Conservation (phyloP, 2,888 invertebrate genomes). For the Rotaria sp. region DNA sequence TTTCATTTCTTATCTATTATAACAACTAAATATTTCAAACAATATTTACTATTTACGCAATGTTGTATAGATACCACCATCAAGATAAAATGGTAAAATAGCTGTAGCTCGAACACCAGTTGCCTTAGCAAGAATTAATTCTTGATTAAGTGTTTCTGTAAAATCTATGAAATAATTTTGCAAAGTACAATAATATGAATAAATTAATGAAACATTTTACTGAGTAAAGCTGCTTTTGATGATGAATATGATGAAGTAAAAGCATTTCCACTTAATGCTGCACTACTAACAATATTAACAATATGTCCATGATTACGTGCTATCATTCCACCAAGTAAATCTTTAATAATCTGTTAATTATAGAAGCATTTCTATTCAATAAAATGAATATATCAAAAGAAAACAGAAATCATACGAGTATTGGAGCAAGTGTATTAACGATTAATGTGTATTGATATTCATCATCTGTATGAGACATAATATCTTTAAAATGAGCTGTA, state of each 20-base stretch:
- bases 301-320: slow-evolving; percentile 7
- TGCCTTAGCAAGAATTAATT: background rate
- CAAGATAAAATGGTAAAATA: slow-evolving; percentile 11
- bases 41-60: background rate
- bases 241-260: background rate
- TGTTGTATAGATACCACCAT: background rate
- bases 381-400: background rate
- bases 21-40: background rate
- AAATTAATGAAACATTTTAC: background rate
- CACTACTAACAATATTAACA: background rate
- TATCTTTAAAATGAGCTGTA: background rate
- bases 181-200: background rate
- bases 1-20: too few species aligned
- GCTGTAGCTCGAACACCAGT: background rate
- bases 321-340: background rate
- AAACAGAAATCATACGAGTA: background rate
- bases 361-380: background rate
- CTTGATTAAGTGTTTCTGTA: slow-evolving; percentile 10
- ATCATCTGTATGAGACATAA: background rate
- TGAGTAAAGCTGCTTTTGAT: background rate
- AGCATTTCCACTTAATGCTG: background rate
- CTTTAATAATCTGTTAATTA: background rate
- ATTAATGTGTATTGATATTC: background rate
- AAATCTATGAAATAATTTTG: background rate
- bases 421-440: background rate